Base-by-base conservation (phyloP, 2,888 invertebrate genomes). In the Siphlonurus alternatus region DNA sequence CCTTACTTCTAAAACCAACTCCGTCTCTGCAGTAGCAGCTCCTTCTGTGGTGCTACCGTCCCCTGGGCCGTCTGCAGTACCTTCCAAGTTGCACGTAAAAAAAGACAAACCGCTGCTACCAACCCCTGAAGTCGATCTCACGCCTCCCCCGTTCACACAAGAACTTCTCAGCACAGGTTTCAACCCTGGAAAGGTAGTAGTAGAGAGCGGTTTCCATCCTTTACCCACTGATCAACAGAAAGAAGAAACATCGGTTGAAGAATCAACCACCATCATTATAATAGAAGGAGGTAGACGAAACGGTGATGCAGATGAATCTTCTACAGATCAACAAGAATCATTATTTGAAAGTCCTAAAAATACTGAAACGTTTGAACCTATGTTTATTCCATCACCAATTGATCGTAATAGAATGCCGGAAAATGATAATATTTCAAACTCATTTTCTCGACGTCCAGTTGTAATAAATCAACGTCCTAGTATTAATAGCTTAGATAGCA, bases 181-280 rank as follows among this genome's bases (percentile, higher is more conserved):
- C 69, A 84, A 88, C 72, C 89, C 90, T 0, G 85, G 85, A 68
- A 85, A 88, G 0, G 85, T 92, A 2, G 86, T 90, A 0, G 85
- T 91, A 18, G 91, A 92, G 76, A 85, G 88, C 65, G 91, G 91
- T 0, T 92, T 92, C 71, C 88, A 85, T 68, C 91, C 92, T 0
- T 90, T 15, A 5, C 38, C 38, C 5, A 38, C 7, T 38, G 38
- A 38, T 62, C 63, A 67, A 38, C 71, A 68, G 5, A 74, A 76
- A 71, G 80, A 81, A 65, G 76, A 76, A 1, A 76, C 77, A 56
- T 73, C 76, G 1, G 78, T 77, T 61, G 79, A 78, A 71, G 76
- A 79, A 69, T 65, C 67, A 61, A 66, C 10, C 66, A 67, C 18
- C 15, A n/a, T n/a, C n/a, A 38, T 38, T 38, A 38, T 38, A 60